These are phyloP conservation scores for Melanotaenia nigrans DNA, from an alignment of 2,797 vertebrate genomes.

Conservation along the genomic window DNA sequence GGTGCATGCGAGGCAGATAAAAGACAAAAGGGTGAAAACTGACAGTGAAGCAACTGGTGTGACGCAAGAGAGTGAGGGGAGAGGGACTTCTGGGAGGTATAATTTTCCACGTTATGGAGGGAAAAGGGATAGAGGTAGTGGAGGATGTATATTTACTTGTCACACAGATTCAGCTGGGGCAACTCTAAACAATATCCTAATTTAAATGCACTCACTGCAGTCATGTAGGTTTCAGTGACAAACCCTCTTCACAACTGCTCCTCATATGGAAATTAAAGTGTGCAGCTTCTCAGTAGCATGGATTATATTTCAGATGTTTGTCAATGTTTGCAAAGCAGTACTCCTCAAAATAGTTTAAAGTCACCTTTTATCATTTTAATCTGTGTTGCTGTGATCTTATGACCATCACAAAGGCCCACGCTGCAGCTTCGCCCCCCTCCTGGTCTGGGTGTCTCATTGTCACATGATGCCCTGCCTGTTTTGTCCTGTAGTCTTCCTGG, in stretches of 20 bases:
- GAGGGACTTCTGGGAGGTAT: neutral
- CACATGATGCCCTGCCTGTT: constrained; percentile 58
- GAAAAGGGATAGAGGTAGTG: neutral
- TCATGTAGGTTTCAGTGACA: constrained; percentile 20
- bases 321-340: constrained; percentile 39
- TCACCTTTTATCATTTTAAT: constrained; percentile 38
- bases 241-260: constrained; percentile 27
- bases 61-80: constrained; percentile 8
- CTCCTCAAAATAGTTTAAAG: constrained; percentile 41
- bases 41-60: constrained; percentile 24
- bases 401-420: constrained; percentile 52
- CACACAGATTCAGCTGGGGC: constrained; percentile 10
- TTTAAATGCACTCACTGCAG: constrained; percentile 19
- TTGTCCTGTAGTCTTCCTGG: constrained; percentile 70
- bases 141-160: constrained; percentile 6
- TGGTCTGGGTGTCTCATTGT: constrained; percentile 48
- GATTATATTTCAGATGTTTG: constrained; percentile 39
- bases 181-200: constrained; percentile 11
- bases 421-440: constrained; percentile 60
- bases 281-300: constrained; percentile 61
- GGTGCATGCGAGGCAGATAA: constrained; percentile 11
- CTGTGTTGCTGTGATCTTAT: constrained; percentile 43
- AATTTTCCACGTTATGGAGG: constrained; percentile 15
- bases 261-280: constrained; percentile 41
- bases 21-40: constrained; percentile 31